These are phyloP conservation scores for Pseudomyrmex dendroicus DNA, from an alignment of 1,140 invertebrate species.

Conservation along the genomic window DNA sequence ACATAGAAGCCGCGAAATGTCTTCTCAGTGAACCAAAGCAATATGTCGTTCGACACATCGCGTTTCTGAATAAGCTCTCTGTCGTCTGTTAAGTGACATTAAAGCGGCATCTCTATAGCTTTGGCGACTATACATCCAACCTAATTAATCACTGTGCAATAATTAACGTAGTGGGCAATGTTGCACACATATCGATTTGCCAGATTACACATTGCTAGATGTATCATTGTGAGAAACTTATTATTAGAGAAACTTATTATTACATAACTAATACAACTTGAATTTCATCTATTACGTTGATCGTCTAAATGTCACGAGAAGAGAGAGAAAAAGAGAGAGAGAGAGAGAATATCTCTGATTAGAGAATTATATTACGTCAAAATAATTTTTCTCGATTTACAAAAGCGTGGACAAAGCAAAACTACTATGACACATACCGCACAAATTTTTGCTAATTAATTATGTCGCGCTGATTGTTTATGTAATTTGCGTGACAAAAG, in stretches of 20 bases:
- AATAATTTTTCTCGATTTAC: no score
- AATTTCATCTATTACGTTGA: neutral
- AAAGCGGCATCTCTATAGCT: neutral
- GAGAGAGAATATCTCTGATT: neutral
- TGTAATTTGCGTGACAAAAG: no score
- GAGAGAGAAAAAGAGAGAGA: no score
- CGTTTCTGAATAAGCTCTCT: conserved; percentile 7
- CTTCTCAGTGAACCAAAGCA: conserved; percentile 9
- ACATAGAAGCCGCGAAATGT: neutral
- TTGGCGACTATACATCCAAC: conserved; percentile 26
- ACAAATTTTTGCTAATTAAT: no score
- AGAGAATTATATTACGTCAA: no score
- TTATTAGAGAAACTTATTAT: no score
- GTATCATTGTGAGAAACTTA: neutral
- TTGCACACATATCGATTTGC: neutral
- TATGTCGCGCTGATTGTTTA: no score
- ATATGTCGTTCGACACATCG: neutral
- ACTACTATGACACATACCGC: no score
- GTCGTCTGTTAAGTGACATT: conserved; percentile 13
- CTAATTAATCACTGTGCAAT: conserved; percentile 62
- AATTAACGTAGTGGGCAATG: conserved; percentile 39
- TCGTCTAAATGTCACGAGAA: neutral
- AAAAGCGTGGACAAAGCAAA: no score
- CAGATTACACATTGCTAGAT: conserved; percentile 14
- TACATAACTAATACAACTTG: neutral